A percentile compares a stretch with the other conserved stretches of the same genome.
Conservation (phyloP, 2,888 invertebrate species). For the Orthonevra nobilis region DNA sequence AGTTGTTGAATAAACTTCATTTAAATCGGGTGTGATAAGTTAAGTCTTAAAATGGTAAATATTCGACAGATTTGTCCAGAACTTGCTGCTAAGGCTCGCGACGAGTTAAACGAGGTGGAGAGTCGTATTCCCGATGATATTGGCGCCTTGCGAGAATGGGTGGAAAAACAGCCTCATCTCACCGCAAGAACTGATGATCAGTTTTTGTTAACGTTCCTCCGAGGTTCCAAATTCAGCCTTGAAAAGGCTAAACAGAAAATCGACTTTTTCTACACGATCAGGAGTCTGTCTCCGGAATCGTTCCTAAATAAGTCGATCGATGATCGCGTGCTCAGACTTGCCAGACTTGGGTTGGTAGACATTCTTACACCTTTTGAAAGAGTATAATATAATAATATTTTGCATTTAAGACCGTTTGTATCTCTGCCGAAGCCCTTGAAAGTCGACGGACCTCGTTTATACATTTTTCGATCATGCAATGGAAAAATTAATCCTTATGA, state of each 20-base stretch:
- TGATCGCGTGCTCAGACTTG: slow-evolving; percentile 71
- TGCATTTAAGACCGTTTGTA: too few species aligned
- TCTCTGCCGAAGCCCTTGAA: background rate
- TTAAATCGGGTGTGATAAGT: background rate
- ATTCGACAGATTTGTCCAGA: slow-evolving; percentile 74
- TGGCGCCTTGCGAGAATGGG: slow-evolving; percentile 80
- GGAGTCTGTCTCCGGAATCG: slow-evolving; percentile 82
- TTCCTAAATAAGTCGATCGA: slow-evolving; percentile 77
- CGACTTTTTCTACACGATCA: slow-evolving; percentile 82
- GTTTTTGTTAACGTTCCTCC: slow-evolving; percentile 81
- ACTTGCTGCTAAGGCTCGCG: slow-evolving; percentile 77
- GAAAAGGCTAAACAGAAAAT: slow-evolving; percentile 82
- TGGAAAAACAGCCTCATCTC: slow-evolving; percentile 81
- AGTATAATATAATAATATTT: too few species aligned
- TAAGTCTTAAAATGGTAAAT: slow-evolving; percentile 67
- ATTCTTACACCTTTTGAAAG: too few species aligned
- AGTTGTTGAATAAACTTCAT: background rate
- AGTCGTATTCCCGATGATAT: slow-evolving; percentile 75
- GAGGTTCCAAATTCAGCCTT: slow-evolving; percentile 82
- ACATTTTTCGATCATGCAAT: too few species aligned
- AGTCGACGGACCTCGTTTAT: too few species aligned
- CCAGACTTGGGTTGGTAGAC: slow-evolving; percentile 78
- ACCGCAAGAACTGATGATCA: slow-evolving; percentile 78
- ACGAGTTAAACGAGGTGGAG: slow-evolving; percentile 81
- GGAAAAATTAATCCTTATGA: too few species aligned